A percentile compares a stretch with the other conserved stretches of the same genome.
Evolutionary conservation across 2,888 invertebrate species (phyloP).

Genomic region (Aspidiotus rigidus): DNA sequence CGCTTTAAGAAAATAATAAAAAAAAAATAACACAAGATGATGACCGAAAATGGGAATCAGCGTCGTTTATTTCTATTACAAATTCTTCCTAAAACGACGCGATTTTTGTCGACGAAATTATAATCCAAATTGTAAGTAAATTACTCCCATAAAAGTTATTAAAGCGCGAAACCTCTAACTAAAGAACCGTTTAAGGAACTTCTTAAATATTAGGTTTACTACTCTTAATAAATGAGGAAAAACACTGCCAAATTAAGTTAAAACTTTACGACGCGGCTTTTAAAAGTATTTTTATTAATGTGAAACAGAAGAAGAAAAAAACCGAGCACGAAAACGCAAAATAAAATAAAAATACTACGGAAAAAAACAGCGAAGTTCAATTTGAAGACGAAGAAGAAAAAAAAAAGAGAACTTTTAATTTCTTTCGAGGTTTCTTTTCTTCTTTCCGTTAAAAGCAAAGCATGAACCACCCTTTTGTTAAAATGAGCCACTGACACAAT

Average conservation of each 20-base stretch:
- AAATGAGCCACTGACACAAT: slow-evolving; percentile 34
- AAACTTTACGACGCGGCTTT: slow-evolving; percentile 20
- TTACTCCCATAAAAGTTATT: slow-evolving; percentile 9
- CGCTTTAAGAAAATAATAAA: too few relatives aligned
- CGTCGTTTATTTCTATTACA: too few relatives aligned
- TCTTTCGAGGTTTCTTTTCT: slow-evolving; percentile 25
- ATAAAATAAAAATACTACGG: not conserved
- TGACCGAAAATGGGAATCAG: too few relatives aligned
- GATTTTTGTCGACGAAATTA: slow-evolving; percentile 4
- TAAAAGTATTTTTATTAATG: slow-evolving; percentile 22
- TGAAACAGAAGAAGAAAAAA: slow-evolving; percentile 15
- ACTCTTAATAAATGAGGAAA: slow-evolving; percentile 17
- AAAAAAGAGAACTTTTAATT: slow-evolving; percentile 31
- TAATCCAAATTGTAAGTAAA: slow-evolving; percentile 3
- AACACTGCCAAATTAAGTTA: slow-evolving; percentile 30
- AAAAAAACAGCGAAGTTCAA: slow-evolving; percentile 22
- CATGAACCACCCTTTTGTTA: slow-evolving; percentile 31
- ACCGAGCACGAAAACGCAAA: not conserved
- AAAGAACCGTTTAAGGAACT: slow-evolving; percentile 10
- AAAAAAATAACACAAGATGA: too few relatives aligned
- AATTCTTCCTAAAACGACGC: too few relatives aligned
- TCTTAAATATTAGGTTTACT: slow-evolving; percentile 7
- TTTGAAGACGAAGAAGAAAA: slow-evolving; percentile 12
- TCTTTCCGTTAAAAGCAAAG: slow-evolving; percentile 20
- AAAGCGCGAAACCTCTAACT: slow-evolving; percentile 6